phyloP scores from a whole-genome alignment of 2,113 vertebrate species.

The Triplophysa tibetana region DNA sequence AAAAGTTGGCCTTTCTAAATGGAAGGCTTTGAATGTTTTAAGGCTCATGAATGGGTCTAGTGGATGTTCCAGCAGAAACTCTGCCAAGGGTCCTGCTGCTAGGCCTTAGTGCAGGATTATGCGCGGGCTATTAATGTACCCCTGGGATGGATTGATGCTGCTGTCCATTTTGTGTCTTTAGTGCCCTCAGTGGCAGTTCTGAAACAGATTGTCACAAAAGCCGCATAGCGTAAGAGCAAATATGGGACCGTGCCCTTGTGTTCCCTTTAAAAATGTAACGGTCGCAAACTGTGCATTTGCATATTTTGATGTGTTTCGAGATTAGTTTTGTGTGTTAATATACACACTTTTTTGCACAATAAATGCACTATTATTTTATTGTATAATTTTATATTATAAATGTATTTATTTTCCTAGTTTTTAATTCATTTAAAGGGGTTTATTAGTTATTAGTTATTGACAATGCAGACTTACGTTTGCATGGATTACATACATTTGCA shows the following conservation, averaged over 20 bases:
- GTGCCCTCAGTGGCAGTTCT: neutral
- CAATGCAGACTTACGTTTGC: no score
- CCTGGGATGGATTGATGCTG: constrained; percentile 34
- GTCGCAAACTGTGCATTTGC: neutral
- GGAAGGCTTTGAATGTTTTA: constrained; percentile 78
- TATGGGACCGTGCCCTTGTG: neutral
- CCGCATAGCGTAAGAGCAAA: neutral
- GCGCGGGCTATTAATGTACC: constrained; percentile 45
- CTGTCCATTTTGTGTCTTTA: constrained; percentile 8
- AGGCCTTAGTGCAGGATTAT: constrained; percentile 64
- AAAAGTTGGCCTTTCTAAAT: constrained; percentile 79
- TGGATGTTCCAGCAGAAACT: constrained; percentile 68
- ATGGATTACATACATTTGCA: no score
- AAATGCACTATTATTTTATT: no score
- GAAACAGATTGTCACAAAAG: neutral
- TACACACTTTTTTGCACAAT: no score
- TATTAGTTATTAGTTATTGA: no score
- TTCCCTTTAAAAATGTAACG: neutral
- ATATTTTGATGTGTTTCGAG: no score
- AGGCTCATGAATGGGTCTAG: constrained; percentile 69
- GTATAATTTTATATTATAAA: neutral
- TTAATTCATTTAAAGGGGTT: no score
- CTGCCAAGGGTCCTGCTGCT: constrained; percentile 66
- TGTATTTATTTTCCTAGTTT: no score
- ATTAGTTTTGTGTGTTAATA: neutral